Conservation (phyloP, 1,140 invertebrate genomes). For the Triops cancriformis region DNA sequence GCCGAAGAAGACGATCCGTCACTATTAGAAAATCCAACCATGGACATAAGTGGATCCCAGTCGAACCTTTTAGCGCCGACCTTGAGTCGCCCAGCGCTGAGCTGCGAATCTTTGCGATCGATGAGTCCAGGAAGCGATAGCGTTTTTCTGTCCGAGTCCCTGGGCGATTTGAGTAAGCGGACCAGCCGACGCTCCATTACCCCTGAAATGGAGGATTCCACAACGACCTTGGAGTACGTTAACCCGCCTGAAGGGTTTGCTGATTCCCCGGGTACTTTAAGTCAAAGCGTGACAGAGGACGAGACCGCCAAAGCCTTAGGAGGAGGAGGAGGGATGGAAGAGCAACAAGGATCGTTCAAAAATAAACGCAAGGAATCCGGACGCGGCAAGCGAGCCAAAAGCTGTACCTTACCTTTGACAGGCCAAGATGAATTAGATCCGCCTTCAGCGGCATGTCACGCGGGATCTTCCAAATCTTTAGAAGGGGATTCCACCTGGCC, state of each 20-base stretch:
- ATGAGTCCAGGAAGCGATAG: slow-evolving; percentile 78
- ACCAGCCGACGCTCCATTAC: slow-evolving; percentile 39
- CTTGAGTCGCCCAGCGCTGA: slow-evolving; percentile 34
- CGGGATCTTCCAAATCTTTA: slow-evolving; percentile 18
- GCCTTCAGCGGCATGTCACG: slow-evolving; percentile 11
- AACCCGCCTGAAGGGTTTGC: slow-evolving; percentile 77
- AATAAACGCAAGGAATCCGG: slow-evolving; percentile 24
- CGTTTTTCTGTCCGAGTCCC: slow-evolving; percentile 68
- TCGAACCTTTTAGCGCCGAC: slow-evolving; percentile 16
- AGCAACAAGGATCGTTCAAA: slow-evolving; percentile 15
- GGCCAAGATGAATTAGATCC: slow-evolving; percentile 17
- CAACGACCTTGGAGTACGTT: slow-evolving; percentile 36
- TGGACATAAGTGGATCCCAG: not conserved
- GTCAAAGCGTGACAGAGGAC: slow-evolving; percentile 16
- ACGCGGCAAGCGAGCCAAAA: slow-evolving; percentile 26
- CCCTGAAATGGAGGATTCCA: slow-evolving; percentile 12
- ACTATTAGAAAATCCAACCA: not conserved
- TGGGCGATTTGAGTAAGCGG: slow-evolving; percentile 21
- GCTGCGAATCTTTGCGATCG: slow-evolving; percentile 70
- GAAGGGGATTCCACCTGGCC: slow-evolving; percentile 5
- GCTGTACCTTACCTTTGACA: slow-evolving; percentile 24
- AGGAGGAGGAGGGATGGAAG: not conserved
- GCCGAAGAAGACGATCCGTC: not conserved
- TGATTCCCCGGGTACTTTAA: slow-evolving; percentile 58
- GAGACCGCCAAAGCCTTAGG: not conserved